Percentiles rank a stretch among this genome's conserved stretches.
Evolutionary conservation across 1,140 invertebrate species (phyloP).

Genomic region (Tetramorium alpestre): DNA sequence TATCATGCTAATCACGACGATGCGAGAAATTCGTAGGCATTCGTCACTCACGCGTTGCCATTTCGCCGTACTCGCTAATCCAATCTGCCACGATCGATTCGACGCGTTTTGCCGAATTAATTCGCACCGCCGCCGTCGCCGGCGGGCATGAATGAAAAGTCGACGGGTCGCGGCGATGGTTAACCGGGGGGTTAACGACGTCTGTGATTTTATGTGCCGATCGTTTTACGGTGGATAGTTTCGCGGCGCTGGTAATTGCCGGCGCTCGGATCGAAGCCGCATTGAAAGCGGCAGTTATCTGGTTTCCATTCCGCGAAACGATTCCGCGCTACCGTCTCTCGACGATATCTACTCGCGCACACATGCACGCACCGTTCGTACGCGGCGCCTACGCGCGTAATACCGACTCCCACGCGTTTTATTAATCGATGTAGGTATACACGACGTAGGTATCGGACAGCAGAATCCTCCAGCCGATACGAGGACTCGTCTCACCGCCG

Average conservation of each 20-base stretch:
- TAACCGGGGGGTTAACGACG: slow-evolving; percentile 33
- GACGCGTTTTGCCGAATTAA: slow-evolving; percentile 50
- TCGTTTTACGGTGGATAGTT: slow-evolving; percentile 35
- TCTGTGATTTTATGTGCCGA: slow-evolving; percentile 34
- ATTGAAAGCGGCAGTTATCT: slow-evolving; percentile 33
- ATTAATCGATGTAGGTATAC: slow-evolving; percentile 18
- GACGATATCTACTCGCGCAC: not conserved
- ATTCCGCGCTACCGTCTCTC: slow-evolving; percentile 15
- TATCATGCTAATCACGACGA: not conserved
- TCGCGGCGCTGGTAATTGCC: slow-evolving; percentile 24
- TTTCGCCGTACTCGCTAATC: slow-evolving; percentile 28
- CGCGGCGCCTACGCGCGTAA: slow-evolving; percentile 10
- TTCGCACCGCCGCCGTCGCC: slow-evolving; percentile 15
- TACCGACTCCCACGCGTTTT: slow-evolving; percentile 10
- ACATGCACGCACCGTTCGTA: not conserved
- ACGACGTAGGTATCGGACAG: not conserved
- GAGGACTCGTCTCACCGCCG: not conserved
- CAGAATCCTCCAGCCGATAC: not conserved
- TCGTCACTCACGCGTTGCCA: slow-evolving; percentile 16
- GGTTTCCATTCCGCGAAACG: slow-evolving; percentile 55
- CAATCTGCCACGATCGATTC: slow-evolving; percentile 21
- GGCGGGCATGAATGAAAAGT: slow-evolving; percentile 53
- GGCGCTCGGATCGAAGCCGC: slow-evolving; percentile 11
- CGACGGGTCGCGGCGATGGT: slow-evolving; percentile 42
- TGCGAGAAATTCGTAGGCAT: not conserved